A percentile compares a stretch with the other conserved stretches of the same genome.
Evolutionary conservation across 2,797 vertebrate genomes (phyloP).

Genomic region (Eutrigla gurnardus): DNA sequence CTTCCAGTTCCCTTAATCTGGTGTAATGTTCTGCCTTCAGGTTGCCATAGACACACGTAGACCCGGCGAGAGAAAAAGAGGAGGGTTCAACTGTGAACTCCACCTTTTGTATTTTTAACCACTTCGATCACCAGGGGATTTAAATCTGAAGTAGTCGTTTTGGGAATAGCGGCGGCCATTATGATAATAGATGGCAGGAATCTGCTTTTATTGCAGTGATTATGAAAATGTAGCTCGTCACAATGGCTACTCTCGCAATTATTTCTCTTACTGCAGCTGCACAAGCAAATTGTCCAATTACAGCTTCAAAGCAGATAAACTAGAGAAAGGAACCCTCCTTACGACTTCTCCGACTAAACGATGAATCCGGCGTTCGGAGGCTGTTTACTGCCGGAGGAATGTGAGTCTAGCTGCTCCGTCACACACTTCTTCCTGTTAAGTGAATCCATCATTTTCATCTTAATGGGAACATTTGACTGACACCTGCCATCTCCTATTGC

Average conservation of each 20-base stretch:
- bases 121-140: constrained; percentile 29
- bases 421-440: constrained; percentile 27
- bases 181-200: constrained; percentile 38
- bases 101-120: background rate
- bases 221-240: constrained; percentile 27
- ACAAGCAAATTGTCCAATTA: constrained; percentile 52
- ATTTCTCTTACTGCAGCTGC: constrained; percentile 28
- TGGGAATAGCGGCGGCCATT: constrained; percentile 34
- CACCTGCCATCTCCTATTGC: constrained; percentile 56
- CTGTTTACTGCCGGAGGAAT: constrained; percentile 33
- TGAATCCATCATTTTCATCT: constrained; percentile 48
- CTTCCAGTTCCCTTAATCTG: constrained; percentile 43
- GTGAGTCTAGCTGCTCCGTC: constrained; percentile 23
- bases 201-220: constrained; percentile 44
- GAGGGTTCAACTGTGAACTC: constrained; percentile 6
- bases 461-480: constrained; percentile 67
- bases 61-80: constrained; percentile 9
- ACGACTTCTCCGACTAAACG: background rate
- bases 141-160: constrained; percentile 10
- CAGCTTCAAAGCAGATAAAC: constrained; percentile 23
- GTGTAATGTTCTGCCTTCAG: constrained; percentile 33
- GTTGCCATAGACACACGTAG: constrained; percentile 74
- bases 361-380: constrained; percentile 6
- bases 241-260: constrained; percentile 7
- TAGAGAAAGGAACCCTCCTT: background rate